These are phyloP conservation scores for Perithous albicinctus DNA, from an alignment of 2,888 invertebrate species.

Conservation along the genomic window DNA sequence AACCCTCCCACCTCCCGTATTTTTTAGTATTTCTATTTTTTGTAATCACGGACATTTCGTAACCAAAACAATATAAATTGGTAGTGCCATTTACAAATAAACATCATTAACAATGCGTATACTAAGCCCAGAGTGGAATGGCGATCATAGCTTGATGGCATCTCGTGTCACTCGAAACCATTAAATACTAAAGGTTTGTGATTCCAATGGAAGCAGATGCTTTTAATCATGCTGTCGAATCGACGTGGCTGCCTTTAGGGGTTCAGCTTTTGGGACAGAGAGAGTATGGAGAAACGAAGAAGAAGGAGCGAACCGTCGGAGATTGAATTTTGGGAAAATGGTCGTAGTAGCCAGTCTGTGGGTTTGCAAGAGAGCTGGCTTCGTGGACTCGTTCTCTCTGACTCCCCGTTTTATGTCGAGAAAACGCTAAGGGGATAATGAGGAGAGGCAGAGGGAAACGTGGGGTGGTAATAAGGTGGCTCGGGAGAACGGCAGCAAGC, in stretches of 20 bases:
- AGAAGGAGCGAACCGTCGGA: constrained; percentile 64
- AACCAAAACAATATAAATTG: too few species aligned
- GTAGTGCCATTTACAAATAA: too few species aligned
- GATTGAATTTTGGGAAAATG: constrained; percentile 80
- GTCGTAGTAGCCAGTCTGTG: constrained; percentile 54
- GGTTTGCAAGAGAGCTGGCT: constrained; percentile 19
- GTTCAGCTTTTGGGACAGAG: constrained; percentile 60
- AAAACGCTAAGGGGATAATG: constrained; percentile 83
- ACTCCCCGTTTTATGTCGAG: constrained; percentile 66
- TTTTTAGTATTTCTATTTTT: too few species aligned
- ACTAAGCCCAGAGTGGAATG: too few species aligned
- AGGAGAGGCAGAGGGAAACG: constrained; percentile 78
- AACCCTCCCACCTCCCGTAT: too few species aligned
- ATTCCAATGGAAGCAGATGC: constrained; percentile 66
- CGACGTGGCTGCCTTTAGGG: constrained; percentile 67
- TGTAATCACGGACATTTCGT: too few species aligned
- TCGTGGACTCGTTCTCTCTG: constrained; percentile 22
- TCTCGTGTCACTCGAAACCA: constrained; percentile 50
- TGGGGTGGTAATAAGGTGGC: constrained; percentile 83
- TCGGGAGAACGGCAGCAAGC: constrained; percentile 72
- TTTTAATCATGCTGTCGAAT: constrained; percentile 65
- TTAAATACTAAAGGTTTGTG: constrained; percentile 65
- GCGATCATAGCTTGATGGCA: not conserved
- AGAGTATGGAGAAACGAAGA: constrained; percentile 3
- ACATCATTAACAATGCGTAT: too few species aligned